Percentiles rank a stretch among this genome's conserved stretches.
These are phyloP conservation scores for Antheraea pernyi DNA, from an alignment of 1,140 invertebrate species.

Conservation along the genomic window DNA sequence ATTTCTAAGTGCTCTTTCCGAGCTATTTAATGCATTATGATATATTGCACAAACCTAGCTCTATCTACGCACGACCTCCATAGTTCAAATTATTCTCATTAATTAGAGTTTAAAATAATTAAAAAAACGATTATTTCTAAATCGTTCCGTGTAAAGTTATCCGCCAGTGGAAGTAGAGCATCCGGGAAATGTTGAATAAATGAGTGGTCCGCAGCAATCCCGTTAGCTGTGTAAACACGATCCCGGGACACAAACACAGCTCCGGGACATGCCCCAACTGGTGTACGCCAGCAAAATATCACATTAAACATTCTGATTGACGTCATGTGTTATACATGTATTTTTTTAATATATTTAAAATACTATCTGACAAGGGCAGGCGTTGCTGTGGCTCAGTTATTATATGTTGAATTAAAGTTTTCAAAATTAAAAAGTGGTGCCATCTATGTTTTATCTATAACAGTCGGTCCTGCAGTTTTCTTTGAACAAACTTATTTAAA, in stretches of 20 bases:
- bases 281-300: not conserved
- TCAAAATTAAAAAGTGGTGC: too few relatives aligned
- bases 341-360: not conserved
- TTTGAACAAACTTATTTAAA: too few relatives aligned
- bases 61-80: too few relatives aligned
- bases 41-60: too few relatives aligned
- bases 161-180: not conserved
- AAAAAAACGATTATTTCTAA: not conserved
- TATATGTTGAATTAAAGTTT: too few relatives aligned
- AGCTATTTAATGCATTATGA: too few relatives aligned
- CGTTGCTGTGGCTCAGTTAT: too few relatives aligned
- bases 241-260: not conserved
- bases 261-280: not conserved
- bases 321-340: not conserved
- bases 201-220: slow-evolving; percentile 1
- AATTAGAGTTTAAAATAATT: not conserved
- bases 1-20: too few relatives aligned
- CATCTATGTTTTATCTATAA: too few relatives aligned
- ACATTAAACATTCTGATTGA: not conserved
- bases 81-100: not conserved
- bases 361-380: too few relatives aligned
- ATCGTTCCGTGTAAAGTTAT: not conserved
- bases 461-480: too few relatives aligned
- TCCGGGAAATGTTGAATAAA: slow-evolving; percentile 1
- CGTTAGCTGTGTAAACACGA: slow-evolving; percentile 3